phyloP scores from a whole-genome alignment of 2,888 invertebrate genomes.

The Falcaria lacertinaria region DNA sequence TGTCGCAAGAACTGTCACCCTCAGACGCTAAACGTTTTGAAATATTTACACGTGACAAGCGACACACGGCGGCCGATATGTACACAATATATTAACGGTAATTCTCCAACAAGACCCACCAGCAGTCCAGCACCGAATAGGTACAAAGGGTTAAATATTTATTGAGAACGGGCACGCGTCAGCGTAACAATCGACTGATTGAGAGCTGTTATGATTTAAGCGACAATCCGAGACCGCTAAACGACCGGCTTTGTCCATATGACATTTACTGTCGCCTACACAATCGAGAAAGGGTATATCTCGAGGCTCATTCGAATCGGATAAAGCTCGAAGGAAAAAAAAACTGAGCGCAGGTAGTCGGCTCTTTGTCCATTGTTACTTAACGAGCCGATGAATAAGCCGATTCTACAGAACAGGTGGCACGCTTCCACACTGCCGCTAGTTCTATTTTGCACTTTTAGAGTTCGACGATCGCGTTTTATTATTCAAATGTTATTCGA shows the following conservation, averaged over 20 bases:
- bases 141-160: constrained; percentile 48
- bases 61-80: constrained; percentile 35
- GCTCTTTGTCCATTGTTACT: constrained; percentile 56
- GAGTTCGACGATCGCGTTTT: constrained; percentile 67
- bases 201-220: constrained; percentile 59
- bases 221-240: constrained; percentile 42
- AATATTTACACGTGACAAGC: constrained; percentile 15
- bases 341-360: constrained; percentile 48
- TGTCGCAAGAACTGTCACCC: constrained; percentile 25
- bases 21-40: constrained; percentile 35
- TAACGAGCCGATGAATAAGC: constrained; percentile 62
- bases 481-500: constrained; percentile 74
- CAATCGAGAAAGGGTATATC: constrained; percentile 53
- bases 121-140: constrained; percentile 36
- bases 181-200: constrained; percentile 43
- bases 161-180: constrained; percentile 52
- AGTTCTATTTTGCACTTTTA: constrained; percentile 60
- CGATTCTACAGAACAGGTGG: constrained; percentile 57
- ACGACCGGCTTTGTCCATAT: constrained; percentile 56
- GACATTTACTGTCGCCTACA: constrained; percentile 57
- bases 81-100: constrained; percentile 54
- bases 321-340: constrained; percentile 29
- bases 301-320: constrained; percentile 34
- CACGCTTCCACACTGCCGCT: constrained; percentile 35
- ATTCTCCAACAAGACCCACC: constrained; percentile 32